Evolutionary conservation across 2,797 vertebrate species (phyloP).

Genomic region (Forpus xanthops): DNA sequence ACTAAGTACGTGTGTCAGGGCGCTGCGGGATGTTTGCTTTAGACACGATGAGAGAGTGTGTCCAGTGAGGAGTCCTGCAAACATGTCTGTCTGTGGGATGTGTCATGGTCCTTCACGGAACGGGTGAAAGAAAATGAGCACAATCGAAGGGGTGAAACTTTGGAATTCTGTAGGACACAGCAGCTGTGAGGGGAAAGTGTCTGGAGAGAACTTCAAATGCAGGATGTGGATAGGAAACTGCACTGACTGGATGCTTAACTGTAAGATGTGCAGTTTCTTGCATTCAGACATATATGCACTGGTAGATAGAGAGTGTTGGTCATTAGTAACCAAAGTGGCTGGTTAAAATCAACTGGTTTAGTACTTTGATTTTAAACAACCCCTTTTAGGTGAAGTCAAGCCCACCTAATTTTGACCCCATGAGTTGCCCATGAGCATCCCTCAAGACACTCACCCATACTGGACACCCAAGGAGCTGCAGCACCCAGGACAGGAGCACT

Average conservation of each 20-base stretch:
- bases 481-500: not conserved
- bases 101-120: not conserved
- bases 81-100: not conserved
- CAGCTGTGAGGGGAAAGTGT: not conserved
- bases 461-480: fast-evolving
- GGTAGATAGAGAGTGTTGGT: not conserved
- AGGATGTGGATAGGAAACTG: not conserved
- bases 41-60: fast-evolving
- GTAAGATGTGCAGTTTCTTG: not conserved
- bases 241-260: fast-evolving
- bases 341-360: not conserved
- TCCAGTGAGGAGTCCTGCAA: not conserved
- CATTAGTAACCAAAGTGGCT: not conserved
- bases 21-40: not conserved
- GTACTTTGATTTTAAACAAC: not conserved
- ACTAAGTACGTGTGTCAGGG: not conserved
- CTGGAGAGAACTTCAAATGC: not conserved
- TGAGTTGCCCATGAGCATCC: fast-evolving
- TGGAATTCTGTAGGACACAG: not conserved
- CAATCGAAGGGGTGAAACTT: not conserved
- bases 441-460: not conserved
- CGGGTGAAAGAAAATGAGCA: not conserved
- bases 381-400: not conserved
- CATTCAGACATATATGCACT: fast-evolving
- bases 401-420: not conserved